Base-by-base conservation (phyloP, 2,888 invertebrate genomes). In the Synergus laeviventris region DNA sequence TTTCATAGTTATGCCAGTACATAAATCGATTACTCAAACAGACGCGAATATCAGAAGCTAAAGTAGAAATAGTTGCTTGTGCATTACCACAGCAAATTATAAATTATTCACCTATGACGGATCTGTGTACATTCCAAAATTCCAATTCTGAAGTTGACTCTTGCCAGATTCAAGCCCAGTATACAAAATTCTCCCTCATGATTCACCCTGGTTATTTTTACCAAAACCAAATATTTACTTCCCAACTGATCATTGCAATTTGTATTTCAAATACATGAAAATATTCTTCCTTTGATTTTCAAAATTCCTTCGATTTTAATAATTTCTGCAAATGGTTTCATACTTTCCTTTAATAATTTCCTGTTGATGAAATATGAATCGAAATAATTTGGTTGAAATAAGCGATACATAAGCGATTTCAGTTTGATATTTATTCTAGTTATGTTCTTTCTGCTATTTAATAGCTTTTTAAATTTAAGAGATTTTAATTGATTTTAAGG, bases 11-110 rank as follows among this genome's bases (percentile, higher is more conserved):
- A 45, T 54, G 31, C 12, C 9, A 45, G 31, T 31, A 66, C 39
- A 70, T 70, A 54, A 70, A 70, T 70, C 70, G 49, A 70, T 70
- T 49, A 16, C 70, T 21, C n/a, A 31, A 54, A 70, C 49, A 70
- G 49, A 36, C 70, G 31, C 5, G 24, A n/a, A 54, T 70, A 36
- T 49, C 70, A 70, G 49, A 66, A 45, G 24, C 45, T 24, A 45
- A 42, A 54, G 49, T 49, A 70, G 70, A 36, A 49, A 70, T 70
- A 70, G 66, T 16, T 70, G 49, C 3, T n/a, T 49, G 12, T 70
- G n/a, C 49, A 31, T 70, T 70, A 18, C 45, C 31, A n/a, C 49
- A 16, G 49, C 31, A 31, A 70, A 70, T 54, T 31, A 70, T 49
- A 18, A 70, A 70, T 70, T 36, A 70, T 70, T 36, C 49, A 49